These are phyloP conservation scores for Torymus tubicola DNA, from an alignment of 2,888 invertebrate species.

Conservation along the genomic window DNA sequence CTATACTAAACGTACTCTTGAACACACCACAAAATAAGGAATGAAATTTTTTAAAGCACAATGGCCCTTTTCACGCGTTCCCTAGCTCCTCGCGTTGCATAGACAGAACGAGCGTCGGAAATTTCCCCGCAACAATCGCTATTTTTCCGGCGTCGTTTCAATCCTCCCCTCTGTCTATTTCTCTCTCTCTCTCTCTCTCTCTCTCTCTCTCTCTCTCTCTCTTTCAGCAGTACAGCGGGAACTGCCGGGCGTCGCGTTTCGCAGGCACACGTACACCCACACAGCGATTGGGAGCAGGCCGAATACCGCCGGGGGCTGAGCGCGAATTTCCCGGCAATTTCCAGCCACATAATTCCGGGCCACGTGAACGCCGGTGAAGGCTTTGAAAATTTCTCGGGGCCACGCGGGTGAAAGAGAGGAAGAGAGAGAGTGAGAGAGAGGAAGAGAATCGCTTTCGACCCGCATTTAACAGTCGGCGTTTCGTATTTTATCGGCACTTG, in stretches of 20 bases:
- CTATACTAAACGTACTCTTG: no score
- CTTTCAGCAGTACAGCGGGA: no score
- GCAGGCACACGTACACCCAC: not conserved
- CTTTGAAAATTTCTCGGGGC: slow-evolving; percentile 45
- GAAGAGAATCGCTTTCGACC: slow-evolving; percentile 50
- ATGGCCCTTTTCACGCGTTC: no score
- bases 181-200: not conserved
- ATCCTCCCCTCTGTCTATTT: not conserved
- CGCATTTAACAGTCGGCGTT: slow-evolving; percentile 56
- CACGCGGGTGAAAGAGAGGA: slow-evolving; percentile 43
- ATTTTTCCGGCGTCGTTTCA: slow-evolving; percentile 10
- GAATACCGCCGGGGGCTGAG: not conserved
- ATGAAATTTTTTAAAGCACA: no score
- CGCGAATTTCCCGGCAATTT: slow-evolving; percentile 50
- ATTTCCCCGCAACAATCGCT: slow-evolving; percentile 15
- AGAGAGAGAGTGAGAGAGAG: slow-evolving; percentile 32
- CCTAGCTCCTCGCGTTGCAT: not conserved
- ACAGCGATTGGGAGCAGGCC: slow-evolving; percentile 21
- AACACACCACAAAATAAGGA: no score
- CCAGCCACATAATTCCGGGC: slow-evolving; percentile 46
- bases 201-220: not conserved
- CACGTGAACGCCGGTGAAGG: not conserved
- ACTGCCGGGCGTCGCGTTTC: not conserved
- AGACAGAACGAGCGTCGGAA: not conserved
- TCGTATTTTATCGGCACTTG: slow-evolving; percentile 56